Percentiles rank a stretch among this genome's conserved stretches.
Evolutionary conservation across 2,888 invertebrate genomes (phyloP).

Genomic region (Papilio demoleus): DNA sequence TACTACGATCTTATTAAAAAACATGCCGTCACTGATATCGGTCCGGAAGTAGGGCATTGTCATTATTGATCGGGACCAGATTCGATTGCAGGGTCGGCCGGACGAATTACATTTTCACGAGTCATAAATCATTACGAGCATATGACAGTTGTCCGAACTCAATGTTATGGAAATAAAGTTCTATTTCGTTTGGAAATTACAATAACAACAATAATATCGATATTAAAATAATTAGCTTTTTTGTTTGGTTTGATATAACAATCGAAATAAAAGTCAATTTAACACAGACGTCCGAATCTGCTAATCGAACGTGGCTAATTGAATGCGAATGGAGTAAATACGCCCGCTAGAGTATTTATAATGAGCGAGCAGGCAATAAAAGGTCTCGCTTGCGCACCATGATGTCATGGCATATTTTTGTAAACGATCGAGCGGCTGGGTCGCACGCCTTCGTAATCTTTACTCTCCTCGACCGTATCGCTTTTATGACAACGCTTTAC

Average conservation of each 20-base stretch:
- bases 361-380: constrained; percentile 58
- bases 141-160: constrained; percentile 6
- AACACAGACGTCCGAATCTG: constrained; percentile 46
- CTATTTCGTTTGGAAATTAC: not conserved
- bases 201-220: not conserved
- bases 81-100: constrained; percentile 40
- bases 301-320: constrained; percentile 57
- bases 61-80: constrained; percentile 54
- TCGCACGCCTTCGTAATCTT: constrained; percentile 70
- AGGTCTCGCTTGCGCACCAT: constrained; percentile 74
- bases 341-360: constrained; percentile 68
- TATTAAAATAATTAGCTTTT: not conserved
- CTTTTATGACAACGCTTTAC: constrained; percentile 47
- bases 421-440: constrained; percentile 68
- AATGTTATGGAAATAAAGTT: constrained; percentile 5
- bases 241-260: not conserved
- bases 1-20: constrained; percentile 18
- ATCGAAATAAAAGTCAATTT: constrained; percentile 18
- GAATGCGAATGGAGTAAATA: constrained; percentile 73
- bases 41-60: constrained; percentile 60
- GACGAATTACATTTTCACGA: constrained; percentile 36
- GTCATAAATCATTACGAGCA: constrained; percentile 33
- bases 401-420: constrained; percentile 82
- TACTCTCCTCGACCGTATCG: constrained; percentile 60
- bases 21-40: constrained; percentile 55